Evolutionary conservation across 2,113 vertebrate species (phyloP).

Genomic region (Euleptes europaea): DNA sequence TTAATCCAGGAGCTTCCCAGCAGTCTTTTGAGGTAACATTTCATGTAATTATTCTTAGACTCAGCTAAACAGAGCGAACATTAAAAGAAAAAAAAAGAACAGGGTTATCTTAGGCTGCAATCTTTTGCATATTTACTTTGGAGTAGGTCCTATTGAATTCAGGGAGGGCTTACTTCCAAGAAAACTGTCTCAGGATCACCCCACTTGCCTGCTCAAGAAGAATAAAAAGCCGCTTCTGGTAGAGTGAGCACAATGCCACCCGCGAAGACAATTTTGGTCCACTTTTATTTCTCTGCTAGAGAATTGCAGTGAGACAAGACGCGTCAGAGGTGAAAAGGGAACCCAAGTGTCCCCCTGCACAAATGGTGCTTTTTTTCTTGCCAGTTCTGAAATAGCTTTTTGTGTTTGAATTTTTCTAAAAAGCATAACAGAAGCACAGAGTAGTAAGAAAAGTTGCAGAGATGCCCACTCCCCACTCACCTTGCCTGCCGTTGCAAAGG

Average conservation of each 20-base stretch:
- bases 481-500: slow-evolving; percentile 73
- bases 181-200: no score
- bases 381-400: not conserved
- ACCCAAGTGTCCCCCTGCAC: not conserved
- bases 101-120: no score
- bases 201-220: not conserved
- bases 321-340: not conserved
- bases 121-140: no score
- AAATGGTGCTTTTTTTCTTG: not conserved
- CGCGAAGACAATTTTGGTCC: not conserved
- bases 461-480: slow-evolving; percentile 36
- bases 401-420: not conserved
- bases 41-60: not conserved
- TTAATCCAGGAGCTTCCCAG: not conserved
- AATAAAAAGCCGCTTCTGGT: no score
- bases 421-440: slow-evolving; percentile 25
- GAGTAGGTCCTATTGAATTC: no score
- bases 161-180: no score
- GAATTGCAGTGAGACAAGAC: not conserved
- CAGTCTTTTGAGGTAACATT: not conserved
- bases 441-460: slow-evolving; percentile 21
- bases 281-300: not conserved
- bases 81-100: no score
- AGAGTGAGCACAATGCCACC: no score
- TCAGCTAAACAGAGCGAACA: not conserved